A percentile compares a stretch with the other conserved stretches of the same genome.
phyloP scores from a whole-genome alignment of 1,140 invertebrate species.

The Probaryconus sp. region DNA sequence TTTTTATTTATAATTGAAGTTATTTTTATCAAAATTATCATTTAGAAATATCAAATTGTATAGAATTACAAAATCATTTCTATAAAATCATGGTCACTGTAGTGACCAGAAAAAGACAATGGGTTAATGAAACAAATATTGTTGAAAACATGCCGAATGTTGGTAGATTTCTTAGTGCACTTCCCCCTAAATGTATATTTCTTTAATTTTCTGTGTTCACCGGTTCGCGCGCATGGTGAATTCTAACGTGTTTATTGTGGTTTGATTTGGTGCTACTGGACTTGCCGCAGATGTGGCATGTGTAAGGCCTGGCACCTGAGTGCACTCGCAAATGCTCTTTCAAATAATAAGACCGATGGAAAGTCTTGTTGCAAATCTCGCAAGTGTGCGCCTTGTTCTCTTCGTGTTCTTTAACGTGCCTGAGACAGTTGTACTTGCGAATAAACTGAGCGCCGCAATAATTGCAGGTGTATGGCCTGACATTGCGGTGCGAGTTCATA shows the following conservation, averaged over 20 bases:
- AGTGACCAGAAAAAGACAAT: background rate
- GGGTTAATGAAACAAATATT: slow-evolving; percentile 4
- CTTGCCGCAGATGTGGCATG: slow-evolving; percentile 92
- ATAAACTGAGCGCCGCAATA: slow-evolving; percentile 96
- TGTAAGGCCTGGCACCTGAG: slow-evolving; percentile 88
- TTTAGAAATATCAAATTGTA: too few species aligned
- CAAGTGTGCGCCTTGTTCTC: slow-evolving; percentile 93
- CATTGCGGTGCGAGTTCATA: slow-evolving; percentile 89
- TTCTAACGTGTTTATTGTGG: slow-evolving; percentile 92
- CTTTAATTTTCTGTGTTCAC: slow-evolving; percentile 88
- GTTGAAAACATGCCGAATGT: too few species aligned
- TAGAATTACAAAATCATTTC: too few species aligned
- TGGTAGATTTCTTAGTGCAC: too few species aligned
- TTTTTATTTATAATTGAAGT: too few species aligned
- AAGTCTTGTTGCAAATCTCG: slow-evolving; percentile 90
- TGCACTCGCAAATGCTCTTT: slow-evolving; percentile 92
- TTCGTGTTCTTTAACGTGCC: slow-evolving; percentile 94
- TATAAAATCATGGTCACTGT: too few species aligned
- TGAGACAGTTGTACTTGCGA: slow-evolving; percentile 93
- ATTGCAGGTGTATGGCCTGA: slow-evolving; percentile 92
- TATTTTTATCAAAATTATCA: too few species aligned
- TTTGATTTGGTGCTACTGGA: slow-evolving; percentile 91
- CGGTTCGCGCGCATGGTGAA: slow-evolving; percentile 90
- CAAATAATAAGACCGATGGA: slow-evolving; percentile 91
- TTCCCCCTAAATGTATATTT: background rate